Evolutionary conservation across 2,113 vertebrate genomes (phyloP).

Genomic region (Phalacrocorax aristotelis): DNA sequence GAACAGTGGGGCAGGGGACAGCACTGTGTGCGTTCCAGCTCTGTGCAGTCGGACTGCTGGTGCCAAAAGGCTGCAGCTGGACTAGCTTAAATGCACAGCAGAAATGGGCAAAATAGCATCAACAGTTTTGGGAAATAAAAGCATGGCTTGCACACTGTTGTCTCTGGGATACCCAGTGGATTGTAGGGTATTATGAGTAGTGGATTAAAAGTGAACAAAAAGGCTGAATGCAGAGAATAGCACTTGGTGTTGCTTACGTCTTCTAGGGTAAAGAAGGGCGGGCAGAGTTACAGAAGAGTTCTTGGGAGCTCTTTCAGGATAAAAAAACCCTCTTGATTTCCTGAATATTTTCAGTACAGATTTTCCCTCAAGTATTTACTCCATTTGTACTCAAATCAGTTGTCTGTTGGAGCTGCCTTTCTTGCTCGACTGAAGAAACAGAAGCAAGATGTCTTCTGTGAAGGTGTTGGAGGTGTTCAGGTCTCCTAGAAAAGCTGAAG

Average conservation of each 20-base stretch:
- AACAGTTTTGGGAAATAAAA: neutral
- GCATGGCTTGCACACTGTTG: rapidly evolving
- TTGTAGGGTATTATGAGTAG: neutral
- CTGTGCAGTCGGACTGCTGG: rapidly evolving
- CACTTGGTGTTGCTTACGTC: neutral
- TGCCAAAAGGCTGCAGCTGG: neutral
- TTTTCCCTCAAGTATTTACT: neutral
- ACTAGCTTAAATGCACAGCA: neutral
- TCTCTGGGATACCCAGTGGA: neutral
- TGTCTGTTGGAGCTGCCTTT: neutral
- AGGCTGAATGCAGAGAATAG: neutral
- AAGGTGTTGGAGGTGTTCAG: neutral
- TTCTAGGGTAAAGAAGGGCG: neutral
- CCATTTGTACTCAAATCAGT: neutral
- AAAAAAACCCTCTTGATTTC: rapidly evolving
- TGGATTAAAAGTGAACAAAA: neutral
- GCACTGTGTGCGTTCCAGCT: rapidly evolving
- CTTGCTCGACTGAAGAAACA: neutral
- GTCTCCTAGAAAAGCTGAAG: neutral
- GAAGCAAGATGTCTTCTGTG: neutral
- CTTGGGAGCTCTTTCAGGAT: neutral
- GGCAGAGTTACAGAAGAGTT: neutral
- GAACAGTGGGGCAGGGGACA: neutral
- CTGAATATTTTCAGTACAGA: neutral
- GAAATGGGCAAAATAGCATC: rapidly evolving